Evolutionary conservation across 2,888 invertebrate species (phyloP).

Genomic region (Bellardia bayeri): DNA sequence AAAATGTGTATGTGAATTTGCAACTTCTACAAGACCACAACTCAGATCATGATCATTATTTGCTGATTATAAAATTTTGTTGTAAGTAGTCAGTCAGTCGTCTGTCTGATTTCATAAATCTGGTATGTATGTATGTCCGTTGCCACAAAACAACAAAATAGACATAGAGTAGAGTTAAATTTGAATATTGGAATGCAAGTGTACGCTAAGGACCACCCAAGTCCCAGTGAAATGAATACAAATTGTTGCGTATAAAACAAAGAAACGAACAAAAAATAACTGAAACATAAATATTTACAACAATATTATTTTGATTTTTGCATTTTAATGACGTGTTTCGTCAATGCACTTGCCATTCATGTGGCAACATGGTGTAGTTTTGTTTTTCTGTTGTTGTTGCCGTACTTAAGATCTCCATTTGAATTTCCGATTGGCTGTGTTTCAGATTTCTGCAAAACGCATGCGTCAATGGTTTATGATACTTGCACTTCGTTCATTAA

Average conservation of each 20-base stretch:
- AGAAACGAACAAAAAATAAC: conserved; percentile 20
- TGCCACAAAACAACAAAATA: conserved; percentile 39
- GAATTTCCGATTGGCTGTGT: conserved; percentile 66
- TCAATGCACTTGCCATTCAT: conserved; percentile 68
- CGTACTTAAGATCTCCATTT: conserved; percentile 58
- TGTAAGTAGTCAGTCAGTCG: conserved; percentile 45
- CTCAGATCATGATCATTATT: conserved; percentile 68
- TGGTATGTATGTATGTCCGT: conserved; percentile 35
- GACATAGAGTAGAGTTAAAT: conserved; percentile 43
- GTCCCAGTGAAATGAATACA: conserved; percentile 62
- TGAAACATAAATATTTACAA: conserved; percentile 30
- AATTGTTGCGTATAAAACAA: conserved; percentile 47
- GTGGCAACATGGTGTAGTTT: conserved; percentile 18
- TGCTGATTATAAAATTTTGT: conserved; percentile 62
- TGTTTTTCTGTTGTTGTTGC: conserved; percentile 39
- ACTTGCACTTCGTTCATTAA: not conserved
- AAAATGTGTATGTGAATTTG: not conserved
- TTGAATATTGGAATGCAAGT: conserved; percentile 63
- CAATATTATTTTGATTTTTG: conserved; percentile 56
- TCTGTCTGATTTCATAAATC: conserved; percentile 37
- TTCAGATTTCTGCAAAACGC: conserved; percentile 58
- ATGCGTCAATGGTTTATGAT: conserved; percentile 69
- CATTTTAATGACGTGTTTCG: conserved; percentile 72
- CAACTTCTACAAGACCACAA: conserved; percentile 28
- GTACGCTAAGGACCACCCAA: conserved; percentile 62